These are phyloP conservation scores for Phrynosoma blainvillii DNA, from an alignment of 2,113 vertebrate species.

Conservation along the genomic window DNA sequence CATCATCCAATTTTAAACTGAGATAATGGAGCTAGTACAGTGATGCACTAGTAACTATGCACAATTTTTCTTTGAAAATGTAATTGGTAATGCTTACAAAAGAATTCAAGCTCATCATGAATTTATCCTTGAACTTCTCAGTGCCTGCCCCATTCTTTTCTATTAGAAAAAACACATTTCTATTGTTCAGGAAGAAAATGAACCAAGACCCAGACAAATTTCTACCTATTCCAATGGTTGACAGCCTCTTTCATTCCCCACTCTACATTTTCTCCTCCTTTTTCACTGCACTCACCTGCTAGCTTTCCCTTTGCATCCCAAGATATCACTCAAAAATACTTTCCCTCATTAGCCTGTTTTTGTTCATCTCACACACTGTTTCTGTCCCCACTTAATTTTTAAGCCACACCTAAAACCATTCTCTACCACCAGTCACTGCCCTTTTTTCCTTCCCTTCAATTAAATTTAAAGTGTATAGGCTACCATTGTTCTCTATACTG, in stretches of 20 bases:
- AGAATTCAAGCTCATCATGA: neutral
- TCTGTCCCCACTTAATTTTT: neutral
- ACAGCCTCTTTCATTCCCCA: neutral
- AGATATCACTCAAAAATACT: neutral
- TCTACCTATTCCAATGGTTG: neutral
- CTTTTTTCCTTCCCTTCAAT: neutral
- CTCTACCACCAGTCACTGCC: neutral
- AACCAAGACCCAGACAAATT: neutral
- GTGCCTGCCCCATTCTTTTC: neutral
- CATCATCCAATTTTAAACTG: neutral
- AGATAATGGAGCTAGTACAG: neutral
- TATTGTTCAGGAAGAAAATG: neutral
- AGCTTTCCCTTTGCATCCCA: neutral
- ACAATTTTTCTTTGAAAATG: neutral
- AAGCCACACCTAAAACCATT: neutral
- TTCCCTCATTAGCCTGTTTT: neutral
- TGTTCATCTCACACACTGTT: too few species aligned
- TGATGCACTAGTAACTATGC: neutral
- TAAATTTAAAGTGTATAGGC: neutral
- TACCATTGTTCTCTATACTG: neutral
- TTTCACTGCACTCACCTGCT: neutral
- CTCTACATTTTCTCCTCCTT: neutral
- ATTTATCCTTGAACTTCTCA: neutral
- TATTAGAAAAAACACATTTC: neutral
- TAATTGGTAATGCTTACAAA: neutral